Percentiles rank a stretch among this genome's conserved stretches.
phyloP scores from a whole-genome alignment of 2,113 vertebrate genomes.

The Pheucticus melanocephalus region DNA sequence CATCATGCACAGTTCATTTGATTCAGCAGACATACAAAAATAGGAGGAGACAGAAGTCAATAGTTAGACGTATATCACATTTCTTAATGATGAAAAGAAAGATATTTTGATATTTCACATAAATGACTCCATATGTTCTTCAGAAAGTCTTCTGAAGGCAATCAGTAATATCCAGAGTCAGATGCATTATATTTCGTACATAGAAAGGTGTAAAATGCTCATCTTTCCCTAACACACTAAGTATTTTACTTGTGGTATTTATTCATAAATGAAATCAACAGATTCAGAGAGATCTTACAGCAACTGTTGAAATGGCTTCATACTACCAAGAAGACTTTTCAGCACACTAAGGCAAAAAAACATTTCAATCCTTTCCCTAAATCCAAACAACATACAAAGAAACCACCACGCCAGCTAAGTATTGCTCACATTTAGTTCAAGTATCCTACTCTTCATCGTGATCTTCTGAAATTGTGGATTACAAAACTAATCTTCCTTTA shows the following conservation, averaged over 20 bases:
- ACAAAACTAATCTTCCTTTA: neutral
- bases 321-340: neutral
- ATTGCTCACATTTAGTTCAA: neutral
- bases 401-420: neutral
- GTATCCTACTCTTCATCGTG: neutral
- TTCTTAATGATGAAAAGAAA: slow-evolving; percentile 47
- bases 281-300: slow-evolving; percentile 13
- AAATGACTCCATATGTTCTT: slow-evolving; percentile 21
- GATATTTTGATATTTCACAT: neutral
- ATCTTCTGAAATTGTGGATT: neutral
- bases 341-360: neutral
- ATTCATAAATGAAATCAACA: slow-evolving; percentile 32
- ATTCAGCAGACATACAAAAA: neutral
- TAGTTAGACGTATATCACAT: neutral
- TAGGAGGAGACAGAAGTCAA: neutral
- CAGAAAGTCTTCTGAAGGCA: neutral
- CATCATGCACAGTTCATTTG: neutral
- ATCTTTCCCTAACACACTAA: neutral
- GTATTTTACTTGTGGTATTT: neutral
- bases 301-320: slow-evolving; percentile 11
- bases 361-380: neutral
- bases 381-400: neutral
- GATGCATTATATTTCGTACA: neutral
- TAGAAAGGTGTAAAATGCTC: neutral
- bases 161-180: neutral